Evolutionary conservation across 2,113 vertebrate species (phyloP), one percentile per base, ranked within the genome.

Genomic region (Ginglymostoma cirratum): DNA sequence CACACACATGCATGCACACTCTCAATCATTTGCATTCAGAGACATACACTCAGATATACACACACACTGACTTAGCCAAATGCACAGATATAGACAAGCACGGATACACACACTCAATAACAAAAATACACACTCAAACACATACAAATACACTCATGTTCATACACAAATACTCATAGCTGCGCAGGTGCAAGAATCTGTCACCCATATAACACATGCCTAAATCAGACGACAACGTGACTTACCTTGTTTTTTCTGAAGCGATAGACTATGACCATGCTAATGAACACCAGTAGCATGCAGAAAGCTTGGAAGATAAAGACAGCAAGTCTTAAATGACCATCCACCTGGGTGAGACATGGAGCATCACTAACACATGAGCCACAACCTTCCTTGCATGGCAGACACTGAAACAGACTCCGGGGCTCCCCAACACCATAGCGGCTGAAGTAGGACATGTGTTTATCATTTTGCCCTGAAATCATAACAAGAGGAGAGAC

Each of bases 231-330:
- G 38, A 48, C n/a, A 0, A 10, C 12, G 3, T 27, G 66, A 45
- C 96, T 98, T 97, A 98, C 99, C 98, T 98, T 98, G 98, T 97
- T 98, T 27, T 96, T 96, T 4, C 98, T 98, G 96, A 98, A 98
- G 96, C 97, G 97, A 97, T 99, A 99, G 96, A 98, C 98, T 70
- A 97, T 67, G 96, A 99, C 97, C 99, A 99, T 99, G 97, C 98
- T 98, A 97, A 99, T 96, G 96, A 99, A 98, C 96, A 99, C 97
- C 0, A 98, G 98, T 90, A 98, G 65, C 99, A 99, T 98, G 97
- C 98, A 99, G 97, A 98, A 97, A 0, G 98, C 98, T 97, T 99
- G 99, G 94, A 98, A 97, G 15, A 97, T 96, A 96, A 99, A 96
- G 76, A 99, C 97, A 0, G 96, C 97, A 0, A 97, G 97, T 96